Percentiles rank a stretch among this genome's conserved stretches.
phyloP scores from a whole-genome alignment of 2,797 vertebrate genomes.

The Lagodon rhomboides region DNA sequence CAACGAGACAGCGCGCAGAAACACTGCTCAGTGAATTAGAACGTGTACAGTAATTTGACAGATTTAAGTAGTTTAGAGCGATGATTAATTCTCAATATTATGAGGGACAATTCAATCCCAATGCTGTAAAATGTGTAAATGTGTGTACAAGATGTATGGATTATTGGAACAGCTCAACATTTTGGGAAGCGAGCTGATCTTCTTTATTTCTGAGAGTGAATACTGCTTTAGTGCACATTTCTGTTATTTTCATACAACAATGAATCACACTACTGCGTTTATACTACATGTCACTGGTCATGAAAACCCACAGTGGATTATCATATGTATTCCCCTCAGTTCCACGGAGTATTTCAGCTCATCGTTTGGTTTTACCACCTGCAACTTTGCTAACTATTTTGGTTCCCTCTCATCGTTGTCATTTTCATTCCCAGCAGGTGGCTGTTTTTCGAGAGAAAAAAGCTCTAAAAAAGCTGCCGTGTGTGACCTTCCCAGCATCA shows the following conservation, averaged over 20 bases:
- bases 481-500: not conserved
- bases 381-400: not conserved
- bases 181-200: not conserved
- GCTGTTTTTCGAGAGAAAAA: not conserved
- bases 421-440: not conserved
- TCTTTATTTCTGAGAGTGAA: not conserved
- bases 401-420: not conserved
- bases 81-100: not conserved
- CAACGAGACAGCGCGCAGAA: not conserved
- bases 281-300: not conserved
- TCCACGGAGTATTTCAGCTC: not conserved
- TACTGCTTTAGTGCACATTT: too few species aligned
- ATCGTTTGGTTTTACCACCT: not conserved
- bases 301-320: too few species aligned
- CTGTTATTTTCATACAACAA: too few species aligned
- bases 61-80: not conserved
- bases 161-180: conserved; percentile 6
- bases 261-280: too few species aligned
- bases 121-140: not conserved
- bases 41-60: not conserved
- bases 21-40: conserved; percentile 7
- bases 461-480: not conserved
- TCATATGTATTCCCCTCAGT: not conserved
- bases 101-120: not conserved
- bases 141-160: not conserved